Percentiles rank a stretch among this genome's conserved stretches.
Evolutionary conservation across 2,113 vertebrate genomes (phyloP).

Genomic region (Panthera leo): DNA sequence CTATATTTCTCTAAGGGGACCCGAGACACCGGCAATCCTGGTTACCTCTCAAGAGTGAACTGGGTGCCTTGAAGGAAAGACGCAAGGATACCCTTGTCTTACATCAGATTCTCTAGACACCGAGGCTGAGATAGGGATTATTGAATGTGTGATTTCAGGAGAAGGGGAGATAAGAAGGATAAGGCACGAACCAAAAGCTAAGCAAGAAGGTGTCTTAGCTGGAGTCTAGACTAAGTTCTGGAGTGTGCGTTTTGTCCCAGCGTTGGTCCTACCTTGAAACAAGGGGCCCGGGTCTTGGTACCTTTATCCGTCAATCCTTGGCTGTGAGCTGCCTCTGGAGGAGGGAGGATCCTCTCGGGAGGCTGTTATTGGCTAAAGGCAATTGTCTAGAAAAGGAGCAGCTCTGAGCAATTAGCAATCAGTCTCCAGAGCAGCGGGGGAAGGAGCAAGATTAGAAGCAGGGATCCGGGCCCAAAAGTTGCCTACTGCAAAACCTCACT

Average conservation of each 20-base stretch:
- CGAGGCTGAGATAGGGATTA: neutral
- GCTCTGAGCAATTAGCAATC: neutral
- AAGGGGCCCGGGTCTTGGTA: neutral
- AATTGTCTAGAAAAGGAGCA: neutral
- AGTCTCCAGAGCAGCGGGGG: neutral
- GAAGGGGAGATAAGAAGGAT: neutral
- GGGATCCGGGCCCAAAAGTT: neutral
- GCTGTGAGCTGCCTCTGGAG: neutral
- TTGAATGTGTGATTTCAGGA: neutral
- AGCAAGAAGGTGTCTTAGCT: neutral
- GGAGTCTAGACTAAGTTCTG: neutral
- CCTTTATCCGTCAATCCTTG: neutral
- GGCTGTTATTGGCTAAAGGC: neutral
- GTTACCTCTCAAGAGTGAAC: neutral
- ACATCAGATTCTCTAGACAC: neutral
- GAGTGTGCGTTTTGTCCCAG: neutral
- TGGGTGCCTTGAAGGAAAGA: neutral
- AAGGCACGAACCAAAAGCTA: neutral
- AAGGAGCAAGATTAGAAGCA: neutral
- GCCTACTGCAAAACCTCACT: neutral
- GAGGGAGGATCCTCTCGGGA: neutral
- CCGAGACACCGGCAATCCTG: neutral
- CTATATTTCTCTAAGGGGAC: slow-evolving; percentile 3
- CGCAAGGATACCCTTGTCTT: neutral
- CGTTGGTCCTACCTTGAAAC: neutral